Conservation (phyloP, 2,113 vertebrate species). For the Oreocharis arfaki region DNA sequence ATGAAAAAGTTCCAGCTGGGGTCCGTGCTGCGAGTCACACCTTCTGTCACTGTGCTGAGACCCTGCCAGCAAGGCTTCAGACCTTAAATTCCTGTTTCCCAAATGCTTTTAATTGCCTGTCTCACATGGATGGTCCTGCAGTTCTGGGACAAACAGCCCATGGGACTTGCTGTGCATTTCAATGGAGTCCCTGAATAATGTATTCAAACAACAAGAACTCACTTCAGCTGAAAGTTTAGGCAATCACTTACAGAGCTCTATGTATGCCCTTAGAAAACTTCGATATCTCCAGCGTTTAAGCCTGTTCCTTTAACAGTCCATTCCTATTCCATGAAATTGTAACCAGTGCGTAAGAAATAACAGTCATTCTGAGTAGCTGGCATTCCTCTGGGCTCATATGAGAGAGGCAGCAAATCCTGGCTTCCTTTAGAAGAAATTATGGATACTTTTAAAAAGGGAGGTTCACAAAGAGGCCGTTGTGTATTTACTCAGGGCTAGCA, state of each 20-base stretch:
- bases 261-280: not conserved
- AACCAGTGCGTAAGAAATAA: not conserved
- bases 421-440: not conserved
- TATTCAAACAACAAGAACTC: not conserved
- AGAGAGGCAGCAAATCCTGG: not conserved
- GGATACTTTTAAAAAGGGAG: not conserved
- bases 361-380: not conserved
- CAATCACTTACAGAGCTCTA: not conserved
- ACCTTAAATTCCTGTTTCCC: not conserved
- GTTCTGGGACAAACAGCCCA: not conserved
- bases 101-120: not conserved
- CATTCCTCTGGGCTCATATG: not conserved
- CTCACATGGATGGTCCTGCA: not conserved
- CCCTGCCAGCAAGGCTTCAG: not conserved
- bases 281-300: not conserved
- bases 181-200: not conserved
- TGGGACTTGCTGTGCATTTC: conserved; percentile 10
- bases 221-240: not conserved
- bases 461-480: not conserved
- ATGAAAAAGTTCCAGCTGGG: conserved; percentile 27
- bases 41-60: not conserved
- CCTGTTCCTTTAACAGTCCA: not conserved
- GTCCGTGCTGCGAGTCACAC: not conserved
- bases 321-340: not conserved
- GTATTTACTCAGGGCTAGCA: not conserved